Evolutionary conservation across 2,888 invertebrate species (phyloP).

Genomic region (Nymphalis polychloros): DNA sequence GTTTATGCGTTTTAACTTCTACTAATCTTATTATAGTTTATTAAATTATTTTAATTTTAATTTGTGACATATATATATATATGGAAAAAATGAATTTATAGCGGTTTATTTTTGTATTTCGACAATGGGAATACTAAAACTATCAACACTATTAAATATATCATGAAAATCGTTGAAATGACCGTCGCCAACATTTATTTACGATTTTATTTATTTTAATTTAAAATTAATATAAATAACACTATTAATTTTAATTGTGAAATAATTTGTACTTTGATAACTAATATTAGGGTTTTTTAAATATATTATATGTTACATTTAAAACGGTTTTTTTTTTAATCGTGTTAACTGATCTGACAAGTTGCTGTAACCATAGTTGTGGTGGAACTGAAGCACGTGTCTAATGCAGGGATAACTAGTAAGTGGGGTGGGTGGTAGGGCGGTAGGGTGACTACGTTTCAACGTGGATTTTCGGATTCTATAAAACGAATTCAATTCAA

Average conservation of each 20-base stretch:
- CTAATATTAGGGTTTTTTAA: not conserved
- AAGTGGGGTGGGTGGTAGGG: conserved; percentile 28
- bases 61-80: no score
- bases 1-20: not conserved
- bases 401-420: conserved; percentile 28
- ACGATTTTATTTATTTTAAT: not conserved
- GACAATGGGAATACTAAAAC: conserved; percentile 70
- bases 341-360: conserved; percentile 39
- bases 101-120: conserved; percentile 53
- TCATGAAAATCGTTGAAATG: conserved; percentile 63
- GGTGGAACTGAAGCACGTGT: conserved; percentile 51
- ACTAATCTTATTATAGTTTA: conserved; percentile 25
- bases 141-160: conserved; percentile 67
- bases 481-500: no score
- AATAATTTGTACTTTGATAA: not conserved
- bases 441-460: conserved; percentile 20
- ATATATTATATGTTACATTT: not conserved
- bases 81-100: conserved; percentile 14
- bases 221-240: not conserved
- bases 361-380: conserved; percentile 43
- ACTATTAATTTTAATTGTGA: not conserved
- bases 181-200: conserved; percentile 55
- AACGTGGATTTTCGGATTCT: not conserved
- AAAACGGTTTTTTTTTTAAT: not conserved
- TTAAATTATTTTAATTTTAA: conserved; percentile 16